Base-by-base conservation (phyloP, 37 sponge, comb jelly and placozoan species). In the Lycopodina hypogea region DNA sequence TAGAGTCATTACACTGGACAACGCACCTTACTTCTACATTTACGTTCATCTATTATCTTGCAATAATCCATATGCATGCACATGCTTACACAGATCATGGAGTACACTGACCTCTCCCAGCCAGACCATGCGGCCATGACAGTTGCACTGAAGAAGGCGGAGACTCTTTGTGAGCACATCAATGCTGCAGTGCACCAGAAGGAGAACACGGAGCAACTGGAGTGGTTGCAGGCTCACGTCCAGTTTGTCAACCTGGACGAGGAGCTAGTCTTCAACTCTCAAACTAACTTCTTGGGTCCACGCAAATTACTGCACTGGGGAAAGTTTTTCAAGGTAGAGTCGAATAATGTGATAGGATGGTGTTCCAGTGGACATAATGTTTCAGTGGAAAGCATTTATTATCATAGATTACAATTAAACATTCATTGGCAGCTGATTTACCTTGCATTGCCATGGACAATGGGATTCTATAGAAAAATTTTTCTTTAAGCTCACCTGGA, bases 211-310 rank as follows among this genome's bases (percentile, higher is more conserved):
- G 91, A 87, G 2, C 67, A 83, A 11, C 75, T 96, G 37, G 91
- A 93, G 69, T 96, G 97, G 97, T 71, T 96, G 29, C 93, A 93
- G 86, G 51, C 76, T 2, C 85, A 96, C 56, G 76, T 96, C 32
- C 84, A 90, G 48, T 69, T 81, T 37, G 30, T 56, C 17, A 82
- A 64, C 18, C 56, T 91, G 12, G 70, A 84, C 14, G 97, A 96
- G 89, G 62, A 71, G 22, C 59, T 97, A 17, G 80, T 85, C 34
- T 91, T 97, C 81, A 93, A 97, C 86, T 97, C 97, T 9, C 70
- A 70, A 59, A 97, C 97, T 3, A 93, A 97, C 84, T 91, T 84
- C 76, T 82, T 97, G 90, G 97, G 97, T 2, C 71, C 78, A 4
- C 66, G 99, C 37, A 85, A 84, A 67, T 76, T 98, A 1, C 81